A percentile compares a stretch with the other conserved stretches of the same genome.
phyloP scores from a whole-genome alignment of 2,797 vertebrate genomes.

The Anguilla megastoma region DNA sequence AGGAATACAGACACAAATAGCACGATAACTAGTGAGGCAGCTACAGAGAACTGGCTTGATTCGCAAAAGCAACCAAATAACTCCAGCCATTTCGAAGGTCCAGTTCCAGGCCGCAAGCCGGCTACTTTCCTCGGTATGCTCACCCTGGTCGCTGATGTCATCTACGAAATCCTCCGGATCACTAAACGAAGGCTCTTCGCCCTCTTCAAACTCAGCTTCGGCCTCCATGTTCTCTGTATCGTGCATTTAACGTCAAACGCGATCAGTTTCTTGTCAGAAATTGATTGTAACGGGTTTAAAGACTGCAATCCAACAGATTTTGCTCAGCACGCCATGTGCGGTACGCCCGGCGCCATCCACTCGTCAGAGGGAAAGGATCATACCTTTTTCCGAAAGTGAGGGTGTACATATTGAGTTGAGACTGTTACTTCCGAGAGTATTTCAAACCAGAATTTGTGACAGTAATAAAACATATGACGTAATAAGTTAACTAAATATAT shows the following conservation, averaged over 20 bases:
- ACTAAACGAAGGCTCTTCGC: constrained; percentile 90
- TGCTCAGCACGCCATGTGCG: constrained; percentile 74
- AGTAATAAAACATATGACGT: not conserved
- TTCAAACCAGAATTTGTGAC: not conserved
- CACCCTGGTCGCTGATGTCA: constrained; percentile 91
- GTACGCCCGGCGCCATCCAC: constrained; percentile 51
- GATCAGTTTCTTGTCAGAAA: not conserved
- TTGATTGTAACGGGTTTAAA: constrained; percentile 7
- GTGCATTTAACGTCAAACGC: constrained; percentile 65
- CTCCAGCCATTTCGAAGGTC: not conserved
- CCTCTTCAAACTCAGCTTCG: constrained; percentile 78
- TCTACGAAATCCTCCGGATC: constrained; percentile 90
- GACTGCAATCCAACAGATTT: constrained; percentile 35
- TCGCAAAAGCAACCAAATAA: not conserved
- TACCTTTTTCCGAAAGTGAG: constrained; percentile 35
- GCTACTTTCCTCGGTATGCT: constrained; percentile 57
- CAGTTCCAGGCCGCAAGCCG: constrained; percentile 47
- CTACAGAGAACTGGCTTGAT: not conserved
- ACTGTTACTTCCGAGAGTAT: not conserved
- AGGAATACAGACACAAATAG: not conserved
- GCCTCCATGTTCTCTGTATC: constrained; percentile 74
- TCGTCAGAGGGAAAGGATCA: constrained; percentile 48
- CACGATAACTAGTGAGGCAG: not conserved
- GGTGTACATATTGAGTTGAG: not conserved
- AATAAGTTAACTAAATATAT: not conserved